Base-by-base conservation (phyloP, 64 coral and sea anemone genomes). In the Stichodactyla helianthus region DNA sequence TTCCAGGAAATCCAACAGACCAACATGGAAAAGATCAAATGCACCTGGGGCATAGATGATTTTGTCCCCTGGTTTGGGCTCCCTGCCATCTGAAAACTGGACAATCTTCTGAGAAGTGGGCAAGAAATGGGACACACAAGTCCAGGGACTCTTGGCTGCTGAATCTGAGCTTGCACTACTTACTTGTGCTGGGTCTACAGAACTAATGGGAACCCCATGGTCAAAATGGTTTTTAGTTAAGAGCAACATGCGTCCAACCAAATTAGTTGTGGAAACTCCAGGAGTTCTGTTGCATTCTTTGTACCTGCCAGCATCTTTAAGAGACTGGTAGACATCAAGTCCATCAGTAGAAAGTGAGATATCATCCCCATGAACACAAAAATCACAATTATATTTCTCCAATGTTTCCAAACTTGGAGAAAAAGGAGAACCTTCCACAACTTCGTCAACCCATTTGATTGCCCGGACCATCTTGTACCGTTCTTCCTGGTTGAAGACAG, bases 391-490 rank as follows among this genome's bases (percentile, higher is more conserved):
- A 87, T 95, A 60, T 23, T 88, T 44, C 20, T 93, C 97, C 51
- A 99, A 78, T 0, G 93, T 99, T 77, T 99, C 97, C 1, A 99
- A 15, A 10, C 90, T 99, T 9, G 97, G 95, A 20, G 93, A 88
- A 64, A 95, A 99, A 11, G 97, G 97, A 20, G 97, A 90, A 51
- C 22, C 88, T 86, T 95, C 89, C 14, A 99, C 88, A 4, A 99
- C 88, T 93, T 99, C 93, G 84, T 99, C 97, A 14, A 99, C 97
- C 97, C 97, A 99, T 52, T 99, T 99, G 81, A 99, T 99, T 50
- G 97, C 97, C 77, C 85, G 84, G 52, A 94, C 91, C 97, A 99
- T 99, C 82, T 99, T 99, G 70, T 95, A 99, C 51, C 97, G 80
- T 71, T 99, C 97, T 82, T 99, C 82, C 67, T 99, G 87, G 62